A percentile compares a stretch with the other conserved stretches of the same genome.
These are phyloP conservation scores for Zingel zingel DNA, from an alignment of 2,113 vertebrate genomes.

Conservation along the genomic window DNA sequence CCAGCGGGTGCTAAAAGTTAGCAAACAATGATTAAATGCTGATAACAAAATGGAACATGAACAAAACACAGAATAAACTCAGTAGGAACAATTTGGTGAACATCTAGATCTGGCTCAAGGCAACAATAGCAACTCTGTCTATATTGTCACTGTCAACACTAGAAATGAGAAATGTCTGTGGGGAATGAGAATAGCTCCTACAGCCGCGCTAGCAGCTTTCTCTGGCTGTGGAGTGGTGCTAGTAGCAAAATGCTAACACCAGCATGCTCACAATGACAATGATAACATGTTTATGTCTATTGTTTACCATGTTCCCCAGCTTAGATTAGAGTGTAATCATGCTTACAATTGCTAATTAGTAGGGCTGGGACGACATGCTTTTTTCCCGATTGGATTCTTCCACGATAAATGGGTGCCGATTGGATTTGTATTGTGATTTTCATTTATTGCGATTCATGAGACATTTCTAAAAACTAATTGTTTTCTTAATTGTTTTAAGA, in stretches of 20 bases:
- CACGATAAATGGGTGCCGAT: too few relatives aligned
- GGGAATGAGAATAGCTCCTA: background rate
- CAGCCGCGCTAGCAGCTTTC: background rate
- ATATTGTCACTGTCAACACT: background rate
- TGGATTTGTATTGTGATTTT: too few relatives aligned
- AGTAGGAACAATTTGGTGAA: constrained; percentile 4
- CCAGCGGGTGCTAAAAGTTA: background rate
- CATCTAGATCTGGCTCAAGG: background rate
- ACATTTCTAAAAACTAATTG: too few relatives aligned
- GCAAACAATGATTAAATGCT: constrained; percentile 27
- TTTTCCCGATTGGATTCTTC: too few relatives aligned
- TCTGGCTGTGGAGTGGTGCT: background rate
- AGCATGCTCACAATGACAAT: background rate
- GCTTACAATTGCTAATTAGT: background rate
- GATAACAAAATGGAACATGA: constrained; percentile 11
- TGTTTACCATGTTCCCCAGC: too few relatives aligned
- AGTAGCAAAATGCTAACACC: background rate
- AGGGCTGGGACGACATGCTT: too few relatives aligned
- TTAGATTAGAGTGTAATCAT: background rate
- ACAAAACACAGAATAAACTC: constrained; percentile 21
- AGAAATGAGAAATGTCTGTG: background rate
- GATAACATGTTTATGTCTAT: too few relatives aligned
- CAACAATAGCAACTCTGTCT: constrained; percentile 7
- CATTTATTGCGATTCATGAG: too few relatives aligned
- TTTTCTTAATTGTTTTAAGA: too few relatives aligned